phyloP scores from a whole-genome alignment of 2,113 vertebrate genomes.

The Oenanthe melanoleuca region DNA sequence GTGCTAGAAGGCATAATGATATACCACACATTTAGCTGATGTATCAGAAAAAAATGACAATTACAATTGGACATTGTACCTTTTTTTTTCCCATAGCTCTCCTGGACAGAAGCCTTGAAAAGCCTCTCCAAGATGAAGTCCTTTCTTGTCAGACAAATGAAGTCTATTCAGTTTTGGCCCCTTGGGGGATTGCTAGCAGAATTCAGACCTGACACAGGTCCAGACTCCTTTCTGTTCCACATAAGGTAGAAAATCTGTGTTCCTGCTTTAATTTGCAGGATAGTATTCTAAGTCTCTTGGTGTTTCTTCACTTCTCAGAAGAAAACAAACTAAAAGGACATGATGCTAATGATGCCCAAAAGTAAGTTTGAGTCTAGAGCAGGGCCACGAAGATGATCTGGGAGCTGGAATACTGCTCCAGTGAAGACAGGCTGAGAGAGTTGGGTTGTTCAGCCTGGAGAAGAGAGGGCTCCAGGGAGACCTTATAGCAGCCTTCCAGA shows the following conservation, averaged over 20 bases:
- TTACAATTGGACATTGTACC: neutral
- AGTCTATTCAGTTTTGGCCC: neutral
- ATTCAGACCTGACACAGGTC: neutral
- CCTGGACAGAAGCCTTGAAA: neutral
- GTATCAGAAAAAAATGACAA: neutral
- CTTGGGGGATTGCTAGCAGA: neutral
- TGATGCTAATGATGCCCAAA: neutral
- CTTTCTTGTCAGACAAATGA: neutral
- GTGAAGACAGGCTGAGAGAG: neutral
- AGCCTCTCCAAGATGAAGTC: neutral
- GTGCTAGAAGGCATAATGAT: neutral
- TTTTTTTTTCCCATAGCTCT: neutral
- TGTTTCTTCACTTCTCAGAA: neutral
- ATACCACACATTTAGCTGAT: neutral
- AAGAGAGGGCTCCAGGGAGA: neutral
- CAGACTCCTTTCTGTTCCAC: neutral
- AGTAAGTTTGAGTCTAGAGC: neutral
- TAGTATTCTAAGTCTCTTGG: neutral
- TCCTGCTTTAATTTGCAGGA: neutral
- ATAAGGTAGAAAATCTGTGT: neutral
- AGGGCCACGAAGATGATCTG: rapidly evolving
- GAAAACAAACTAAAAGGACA: neutral
- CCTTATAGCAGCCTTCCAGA: neutral
- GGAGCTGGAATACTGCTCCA: neutral
- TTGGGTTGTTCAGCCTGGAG: neutral